Evolutionary conservation across 1,140 invertebrate genomes (phyloP), one percentile per base, ranked within the genome.

Genomic region (Varroa destructor): DNA sequence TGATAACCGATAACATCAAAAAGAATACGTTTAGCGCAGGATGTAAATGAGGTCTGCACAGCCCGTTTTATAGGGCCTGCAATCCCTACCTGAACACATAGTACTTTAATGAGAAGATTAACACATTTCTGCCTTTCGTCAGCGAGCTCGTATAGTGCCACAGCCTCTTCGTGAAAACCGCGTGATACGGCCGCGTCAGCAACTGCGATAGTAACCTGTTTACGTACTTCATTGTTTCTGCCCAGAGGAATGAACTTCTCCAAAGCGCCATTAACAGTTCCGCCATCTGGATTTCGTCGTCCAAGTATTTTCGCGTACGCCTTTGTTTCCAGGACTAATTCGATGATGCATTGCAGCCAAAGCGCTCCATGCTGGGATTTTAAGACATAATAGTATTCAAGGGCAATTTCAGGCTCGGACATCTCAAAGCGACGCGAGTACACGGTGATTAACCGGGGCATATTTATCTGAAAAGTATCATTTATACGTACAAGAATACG

Each of bases 401-500:
- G 78, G 3, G 91, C 92, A 78, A 95, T 91, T 74, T 87, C 84
- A 0, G 89, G 87, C 81, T 95, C 89, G 0, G 87, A 87, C 0
- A 85, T 82, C 81, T 96, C 91, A 80, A 97, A 96, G 77, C 88
- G 88, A 75, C 88, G 87, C 0, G 91, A 90, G 77, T 94, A 97
- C 71, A 93, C 82, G 73, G 91, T 85, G 71, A 96, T 85, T 10
- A 97, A 81, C 67, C 91, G 84, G 1, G 89, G 88, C 73, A 96
- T 84, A 80, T 97, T 97, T 8, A 97, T 81, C 40, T 67, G 46
- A 51, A 5, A 51, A 8, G 8, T 55, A 55, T 25, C 55, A 56
- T 14, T 42, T 4, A 6, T 10, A 37, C n/a, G 36, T n/a, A 70
- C 25, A 1, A 64, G 54, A 12, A 72, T 10, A 1, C 36, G 25